Evolutionary conservation across 2,888 invertebrate species (phyloP).

Genomic region (Luperina testacea): DNA sequence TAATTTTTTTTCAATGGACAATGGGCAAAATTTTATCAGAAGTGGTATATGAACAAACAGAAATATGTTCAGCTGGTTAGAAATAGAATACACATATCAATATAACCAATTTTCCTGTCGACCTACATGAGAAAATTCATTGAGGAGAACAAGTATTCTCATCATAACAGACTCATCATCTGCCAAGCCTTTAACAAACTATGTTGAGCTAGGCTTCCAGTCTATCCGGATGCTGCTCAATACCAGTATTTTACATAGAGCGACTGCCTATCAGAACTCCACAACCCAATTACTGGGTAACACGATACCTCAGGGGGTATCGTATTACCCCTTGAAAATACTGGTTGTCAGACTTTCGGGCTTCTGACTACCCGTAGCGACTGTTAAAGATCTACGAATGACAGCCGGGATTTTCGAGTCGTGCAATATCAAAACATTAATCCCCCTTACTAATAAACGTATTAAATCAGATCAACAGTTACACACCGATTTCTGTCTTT

Average conservation of each 20-base stretch:
- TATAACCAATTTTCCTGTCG: not conserved
- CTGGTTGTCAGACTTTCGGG: too few species aligned
- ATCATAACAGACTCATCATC: not conserved
- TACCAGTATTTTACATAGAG: not conserved
- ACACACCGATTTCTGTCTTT: too few species aligned
- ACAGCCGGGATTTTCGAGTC: too few species aligned
- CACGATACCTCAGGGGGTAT: too few species aligned
- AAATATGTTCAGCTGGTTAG: not conserved
- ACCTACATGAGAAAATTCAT: not conserved
- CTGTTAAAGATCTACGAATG: too few species aligned
- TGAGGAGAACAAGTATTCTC: not conserved
- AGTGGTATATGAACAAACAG: not conserved
- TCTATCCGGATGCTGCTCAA: not conserved
- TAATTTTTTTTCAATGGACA: not conserved
- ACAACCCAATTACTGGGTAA: not conserved
- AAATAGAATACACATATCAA: not conserved
- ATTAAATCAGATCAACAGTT: too few species aligned
- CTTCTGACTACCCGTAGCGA: too few species aligned
- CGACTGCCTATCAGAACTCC: not conserved
- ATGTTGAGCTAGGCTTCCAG: not conserved
- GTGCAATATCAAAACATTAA: too few species aligned
- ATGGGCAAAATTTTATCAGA: not conserved
- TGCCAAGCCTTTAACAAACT: not conserved
- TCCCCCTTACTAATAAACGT: too few species aligned
- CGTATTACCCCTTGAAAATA: too few species aligned